These are phyloP conservation scores for Ferrisia virgata DNA, from an alignment of 2,888 invertebrate species.

Conservation along the genomic window DNA sequence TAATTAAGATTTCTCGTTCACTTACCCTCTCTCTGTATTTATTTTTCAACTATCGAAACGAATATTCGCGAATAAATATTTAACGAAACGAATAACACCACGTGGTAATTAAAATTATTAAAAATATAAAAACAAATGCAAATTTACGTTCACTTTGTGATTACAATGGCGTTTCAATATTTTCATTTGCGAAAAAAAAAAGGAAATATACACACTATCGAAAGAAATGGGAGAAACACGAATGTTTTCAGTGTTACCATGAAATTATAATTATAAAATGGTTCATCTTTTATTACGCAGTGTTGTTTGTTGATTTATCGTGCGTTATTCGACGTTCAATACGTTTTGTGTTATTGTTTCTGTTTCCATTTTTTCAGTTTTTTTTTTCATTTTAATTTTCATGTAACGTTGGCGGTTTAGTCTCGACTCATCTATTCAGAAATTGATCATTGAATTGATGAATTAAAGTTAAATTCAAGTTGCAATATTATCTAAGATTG, in stretches of 20 bases:
- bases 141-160: background rate
- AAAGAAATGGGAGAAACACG: background rate
- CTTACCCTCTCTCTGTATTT: background rate
- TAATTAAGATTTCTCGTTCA: background rate
- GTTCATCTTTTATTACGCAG: background rate
- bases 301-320: background rate
- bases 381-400: no score
- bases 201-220: background rate
- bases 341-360: no score
- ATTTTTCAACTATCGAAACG: background rate
- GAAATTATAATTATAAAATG: background rate
- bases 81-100: no score
- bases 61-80: background rate
- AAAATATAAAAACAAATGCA: background rate
- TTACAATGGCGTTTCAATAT: background rate
- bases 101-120: background rate
- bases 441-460: no score
- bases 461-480: no score
- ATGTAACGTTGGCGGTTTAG: no score
- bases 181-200: background rate
- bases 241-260: background rate
- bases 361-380: no score
- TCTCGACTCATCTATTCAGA: no score
- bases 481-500: no score
- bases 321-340: no score